Evolutionary conservation across 2,888 invertebrate species (phyloP).

Genomic region (Operophtera brumata): DNA sequence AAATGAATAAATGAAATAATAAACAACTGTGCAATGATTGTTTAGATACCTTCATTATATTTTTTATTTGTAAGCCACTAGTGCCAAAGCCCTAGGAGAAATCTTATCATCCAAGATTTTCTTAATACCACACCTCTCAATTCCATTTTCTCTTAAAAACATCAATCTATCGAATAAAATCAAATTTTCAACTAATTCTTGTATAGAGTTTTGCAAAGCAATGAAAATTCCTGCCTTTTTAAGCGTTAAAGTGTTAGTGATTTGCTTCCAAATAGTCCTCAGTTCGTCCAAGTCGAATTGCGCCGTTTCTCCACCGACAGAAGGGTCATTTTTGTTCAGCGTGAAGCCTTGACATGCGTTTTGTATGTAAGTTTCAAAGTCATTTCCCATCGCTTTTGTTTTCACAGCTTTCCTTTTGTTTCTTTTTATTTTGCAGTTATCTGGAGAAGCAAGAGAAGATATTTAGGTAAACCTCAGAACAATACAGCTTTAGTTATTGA

Average conservation of each 20-base stretch:
- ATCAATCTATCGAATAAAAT: constrained; percentile 62
- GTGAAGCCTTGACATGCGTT: constrained; percentile 55
- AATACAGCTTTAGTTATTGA: too few species aligned
- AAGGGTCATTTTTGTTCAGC: constrained; percentile 35
- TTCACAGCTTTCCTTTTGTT: constrained; percentile 69
- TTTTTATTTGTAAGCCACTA: constrained; percentile 76
- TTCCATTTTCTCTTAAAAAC: constrained; percentile 61
- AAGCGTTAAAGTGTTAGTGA: constrained; percentile 35
- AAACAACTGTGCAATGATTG: not conserved
- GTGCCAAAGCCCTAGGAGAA: constrained; percentile 84
- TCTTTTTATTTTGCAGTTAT: constrained; percentile 63
- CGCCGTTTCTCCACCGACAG: constrained; percentile 2
- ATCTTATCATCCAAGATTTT: constrained; percentile 82
- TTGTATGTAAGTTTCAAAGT: constrained; percentile 57
- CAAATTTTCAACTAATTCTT: constrained; percentile 64
- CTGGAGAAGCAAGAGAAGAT: constrained; percentile 58
- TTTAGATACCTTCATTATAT: not conserved
- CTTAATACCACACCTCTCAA: constrained; percentile 60
- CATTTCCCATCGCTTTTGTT: constrained; percentile 47
- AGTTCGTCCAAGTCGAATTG: constrained; percentile 51
- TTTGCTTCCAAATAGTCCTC: constrained; percentile 52
- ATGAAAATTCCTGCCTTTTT: constrained; percentile 62
- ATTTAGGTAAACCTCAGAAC: not conserved
- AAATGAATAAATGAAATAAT: not conserved
- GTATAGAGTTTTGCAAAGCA: constrained; percentile 59